Evolutionary conservation across 2,888 invertebrate species (phyloP).

Genomic region (Eustalomyia histrio): DNA sequence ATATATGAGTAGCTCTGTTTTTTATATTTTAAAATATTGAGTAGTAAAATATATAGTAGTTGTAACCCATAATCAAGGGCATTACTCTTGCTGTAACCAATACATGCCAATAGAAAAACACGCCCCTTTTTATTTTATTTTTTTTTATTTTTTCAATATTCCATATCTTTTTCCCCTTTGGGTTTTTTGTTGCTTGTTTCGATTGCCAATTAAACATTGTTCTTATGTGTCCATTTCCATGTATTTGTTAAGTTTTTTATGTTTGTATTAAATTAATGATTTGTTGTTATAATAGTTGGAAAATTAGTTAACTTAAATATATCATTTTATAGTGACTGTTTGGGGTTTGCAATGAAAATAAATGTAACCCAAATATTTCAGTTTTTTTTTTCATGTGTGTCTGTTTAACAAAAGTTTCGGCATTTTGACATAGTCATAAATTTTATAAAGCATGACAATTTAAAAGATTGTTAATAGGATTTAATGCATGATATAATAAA

Average conservation of each 20-base stretch:
- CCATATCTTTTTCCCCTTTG: slow-evolving; percentile 34
- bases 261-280: slow-evolving; percentile 33
- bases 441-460: slow-evolving; percentile 49
- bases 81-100: slow-evolving; percentile 32
- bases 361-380: slow-evolving; percentile 62
- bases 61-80: slow-evolving; percentile 54
- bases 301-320: slow-evolving; percentile 59
- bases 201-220: not conserved
- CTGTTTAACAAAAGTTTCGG: slow-evolving; percentile 31
- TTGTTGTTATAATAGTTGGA: slow-evolving; percentile 49
- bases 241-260: not conserved
- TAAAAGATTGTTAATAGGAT: slow-evolving; percentile 3
- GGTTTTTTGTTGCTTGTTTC: slow-evolving; percentile 1
- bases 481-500: not conserved
- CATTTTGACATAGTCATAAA: slow-evolving; percentile 62
- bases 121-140: slow-evolving; percentile 55
- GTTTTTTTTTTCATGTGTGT: slow-evolving; percentile 38
- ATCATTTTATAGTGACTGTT: slow-evolving; percentile 53
- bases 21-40: not conserved
- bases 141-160: slow-evolving; percentile 13
- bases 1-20: not conserved
- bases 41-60: not conserved
- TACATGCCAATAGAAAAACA: slow-evolving; percentile 23
- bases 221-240: slow-evolving; percentile 1
- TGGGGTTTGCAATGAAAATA: slow-evolving; percentile 22